These are phyloP conservation scores for Crioceris asparagi DNA, from an alignment of 2,888 invertebrate genomes.

Conservation along the genomic window DNA sequence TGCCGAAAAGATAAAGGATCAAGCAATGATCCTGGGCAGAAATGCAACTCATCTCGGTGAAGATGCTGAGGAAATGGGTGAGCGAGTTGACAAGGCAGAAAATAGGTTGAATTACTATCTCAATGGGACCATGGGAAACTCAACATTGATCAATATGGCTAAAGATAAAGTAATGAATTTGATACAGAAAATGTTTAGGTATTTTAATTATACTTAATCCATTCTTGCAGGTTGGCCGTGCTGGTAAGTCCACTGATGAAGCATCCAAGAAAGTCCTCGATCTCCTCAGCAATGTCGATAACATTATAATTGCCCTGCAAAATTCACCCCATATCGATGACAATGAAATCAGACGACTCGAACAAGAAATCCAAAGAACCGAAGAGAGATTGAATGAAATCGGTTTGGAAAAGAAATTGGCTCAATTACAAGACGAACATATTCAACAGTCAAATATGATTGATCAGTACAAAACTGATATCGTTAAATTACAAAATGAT, in stretches of 20 bases:
- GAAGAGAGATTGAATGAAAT: conserved; percentile 61
- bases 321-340: conserved; percentile 65
- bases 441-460: conserved; percentile 50
- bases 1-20: conserved; percentile 64
- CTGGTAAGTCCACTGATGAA: conserved; percentile 70
- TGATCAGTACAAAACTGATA: conserved; percentile 71
- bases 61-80: conserved; percentile 61
- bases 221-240: conserved; percentile 65
- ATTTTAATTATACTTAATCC: conserved; percentile 30
- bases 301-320: conserved; percentile 65
- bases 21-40: conserved; percentile 65
- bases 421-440: conserved; percentile 56
- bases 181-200: neutral
- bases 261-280: conserved; percentile 74
- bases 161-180: conserved; percentile 49
- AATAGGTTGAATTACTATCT: conserved; percentile 54
- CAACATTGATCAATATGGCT: conserved; percentile 60
- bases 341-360: conserved; percentile 46
- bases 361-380: conserved; percentile 56
- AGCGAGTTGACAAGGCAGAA: conserved; percentile 62
- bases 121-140: conserved; percentile 54
- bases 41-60: conserved; percentile 65
- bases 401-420: conserved; percentile 66
- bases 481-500: conserved; percentile 57
- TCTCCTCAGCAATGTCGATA: conserved; percentile 66